Percentiles rank a stretch among this genome's conserved stretches.
Evolutionary conservation across 2,888 invertebrate species (phyloP).

Genomic region (Tortrix viridana): DNA sequence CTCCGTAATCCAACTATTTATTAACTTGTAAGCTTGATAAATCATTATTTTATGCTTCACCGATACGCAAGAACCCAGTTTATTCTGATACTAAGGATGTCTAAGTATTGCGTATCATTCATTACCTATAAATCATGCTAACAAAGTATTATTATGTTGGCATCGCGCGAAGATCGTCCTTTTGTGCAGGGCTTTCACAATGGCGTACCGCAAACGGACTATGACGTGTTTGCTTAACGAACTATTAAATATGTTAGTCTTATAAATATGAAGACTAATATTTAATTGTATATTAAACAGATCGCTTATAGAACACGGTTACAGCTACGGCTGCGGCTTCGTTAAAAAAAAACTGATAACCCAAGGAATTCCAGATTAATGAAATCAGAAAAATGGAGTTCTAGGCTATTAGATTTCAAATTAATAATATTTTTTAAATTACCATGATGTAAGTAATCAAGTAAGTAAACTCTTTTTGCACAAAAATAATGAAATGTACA

Average conservation of each 20-base stretch:
- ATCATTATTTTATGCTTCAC: conserved; percentile 33
- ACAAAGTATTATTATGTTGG: conserved; percentile 61
- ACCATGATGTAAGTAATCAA: no score
- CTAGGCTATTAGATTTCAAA: no score
- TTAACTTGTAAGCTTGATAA: conserved; percentile 25
- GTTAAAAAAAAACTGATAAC: no score
- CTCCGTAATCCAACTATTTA: conserved; percentile 33
- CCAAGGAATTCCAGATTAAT: no score
- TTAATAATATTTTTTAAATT: no score
- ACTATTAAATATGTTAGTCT: conserved; percentile 48
- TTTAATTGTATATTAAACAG: no score
- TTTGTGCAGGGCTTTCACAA: conserved; percentile 54
- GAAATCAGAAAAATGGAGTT: no score
- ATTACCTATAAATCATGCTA: conserved; percentile 63
- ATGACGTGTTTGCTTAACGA: conserved; percentile 58
- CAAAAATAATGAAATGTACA: no score
- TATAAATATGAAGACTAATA: no score
- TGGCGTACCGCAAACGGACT: conserved; percentile 47
- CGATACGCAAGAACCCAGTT: conserved; percentile 26
- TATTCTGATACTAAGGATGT: conserved; percentile 48
- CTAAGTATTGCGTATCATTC: conserved; percentile 46
- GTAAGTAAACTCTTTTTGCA: no score
- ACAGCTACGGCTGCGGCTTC: no score
- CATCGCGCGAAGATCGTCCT: conserved; percentile 50
- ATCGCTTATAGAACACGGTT: no score